Evolutionary conservation across 1,140 invertebrate species (phyloP), one percentile per base, ranked within the genome.

Genomic region (Rhyacophila brunnea): DNA sequence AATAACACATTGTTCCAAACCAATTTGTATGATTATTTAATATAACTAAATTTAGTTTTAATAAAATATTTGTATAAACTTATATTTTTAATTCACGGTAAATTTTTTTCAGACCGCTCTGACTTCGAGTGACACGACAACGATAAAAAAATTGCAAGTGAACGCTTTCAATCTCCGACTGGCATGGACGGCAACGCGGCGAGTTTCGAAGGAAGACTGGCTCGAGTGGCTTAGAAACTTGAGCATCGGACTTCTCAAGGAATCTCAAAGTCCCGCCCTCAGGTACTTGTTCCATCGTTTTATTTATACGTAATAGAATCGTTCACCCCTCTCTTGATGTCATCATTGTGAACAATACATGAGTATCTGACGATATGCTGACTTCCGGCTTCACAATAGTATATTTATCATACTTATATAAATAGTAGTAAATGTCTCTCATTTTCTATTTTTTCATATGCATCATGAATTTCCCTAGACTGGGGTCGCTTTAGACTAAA

Each of bases 171-270:
- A 92, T 71, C 73, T 98, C 7, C 89, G 94, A 70, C 84, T 90
- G 68, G 92, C 93, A 0, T 96, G 93, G 91, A 89, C 88, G n/a
- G 91, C 91, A 0, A 90, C 88, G 5, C 83, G 92, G 47, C 82
- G 92, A 54, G 93, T 96, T 0, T 96, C 93, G 4, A 96, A 97
- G 73, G 97, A 99, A 66, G 97, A 99, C 74, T 99, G 97, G 97
- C 78, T 98, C 6, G 95, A 99, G 76, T 99, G 96, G 97, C 72
- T 99, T 6, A 81, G 91, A 43, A 82, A 92, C 19, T 80, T 99
- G 20, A 94, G 92, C 49, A 93, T 96, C 62, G 95, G 95, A 54
- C 79, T 99, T 9, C 79, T 99, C 1, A 97, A 97, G 70, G 93
- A 98, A 70, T 97, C 95, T 0, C 94, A 95, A 4, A 96, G 95